These are phyloP conservation scores for Stegophylla sp. DNA, from an alignment of 2,888 invertebrate species.

Conservation along the genomic window DNA sequence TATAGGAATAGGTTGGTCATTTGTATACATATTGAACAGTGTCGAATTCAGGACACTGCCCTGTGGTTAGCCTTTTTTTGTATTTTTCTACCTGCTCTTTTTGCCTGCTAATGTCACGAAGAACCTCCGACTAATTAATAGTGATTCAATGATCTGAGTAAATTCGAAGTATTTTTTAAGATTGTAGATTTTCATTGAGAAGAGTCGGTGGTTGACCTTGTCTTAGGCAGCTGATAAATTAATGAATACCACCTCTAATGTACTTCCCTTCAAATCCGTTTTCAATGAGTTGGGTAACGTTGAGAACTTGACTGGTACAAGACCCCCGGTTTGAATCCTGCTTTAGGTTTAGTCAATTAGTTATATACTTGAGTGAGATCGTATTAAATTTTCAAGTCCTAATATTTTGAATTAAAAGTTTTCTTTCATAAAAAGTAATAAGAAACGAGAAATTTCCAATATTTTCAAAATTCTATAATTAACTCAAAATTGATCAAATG, in stretches of 20 bases:
- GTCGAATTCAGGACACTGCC: slow-evolving; percentile 39
- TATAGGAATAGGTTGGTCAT: slow-evolving; percentile 43
- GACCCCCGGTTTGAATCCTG: slow-evolving; percentile 57
- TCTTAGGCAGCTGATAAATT: slow-evolving; percentile 6
- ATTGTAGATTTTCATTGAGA: neutral
- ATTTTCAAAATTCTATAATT: no score
- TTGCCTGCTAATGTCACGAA: slow-evolving; percentile 36
- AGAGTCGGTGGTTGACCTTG: slow-evolving; percentile 8
- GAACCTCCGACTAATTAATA: slow-evolving; percentile 26
- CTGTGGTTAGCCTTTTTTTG: slow-evolving; percentile 42
- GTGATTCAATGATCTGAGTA: slow-evolving; percentile 31
- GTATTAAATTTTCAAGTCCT: no score
- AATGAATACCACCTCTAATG: neutral
- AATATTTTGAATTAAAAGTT: no score
- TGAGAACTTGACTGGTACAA: slow-evolving; percentile 58
- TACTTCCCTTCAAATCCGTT: slow-evolving; percentile 22
- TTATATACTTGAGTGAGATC: no score
- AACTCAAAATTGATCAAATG: no score
- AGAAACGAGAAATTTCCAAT: no score
- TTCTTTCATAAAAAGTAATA: no score
- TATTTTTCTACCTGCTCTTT: slow-evolving; percentile 40
- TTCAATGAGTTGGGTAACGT: slow-evolving; percentile 55
- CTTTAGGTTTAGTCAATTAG: slow-evolving; percentile 54
- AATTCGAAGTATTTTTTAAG: slow-evolving; percentile 26
- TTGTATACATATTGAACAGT: slow-evolving; percentile 46